Base-by-base conservation (phyloP, 2,797 vertebrate genomes). In the Lagorchestes hirsutus region DNA sequence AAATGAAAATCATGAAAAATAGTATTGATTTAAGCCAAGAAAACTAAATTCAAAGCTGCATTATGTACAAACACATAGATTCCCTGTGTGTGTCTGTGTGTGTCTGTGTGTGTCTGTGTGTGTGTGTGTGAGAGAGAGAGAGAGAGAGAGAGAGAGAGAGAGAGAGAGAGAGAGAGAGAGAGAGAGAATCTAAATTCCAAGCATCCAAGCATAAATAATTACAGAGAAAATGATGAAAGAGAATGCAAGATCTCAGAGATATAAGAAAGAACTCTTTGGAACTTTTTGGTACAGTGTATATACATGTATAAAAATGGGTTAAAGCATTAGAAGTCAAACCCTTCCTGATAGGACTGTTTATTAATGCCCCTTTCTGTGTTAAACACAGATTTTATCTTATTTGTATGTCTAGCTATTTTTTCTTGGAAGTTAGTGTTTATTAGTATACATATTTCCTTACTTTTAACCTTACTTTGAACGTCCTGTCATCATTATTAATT, bases 181-280 rank as follows among this genome's bases (percentile, higher is more conserved):
- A 59, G 34, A 74, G 62, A 74, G 22, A 16, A 46, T 40, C 16
- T 82, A 22, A 82, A 82, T 22, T 82, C 22, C 16, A n/a, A 82
- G n/a, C n/a, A 82, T 82, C 3, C 31, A 31, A n/a, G 31, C 34
- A 92, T 87, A 56, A 87, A 91, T 95, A 67, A 91, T 67, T 57
- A 54, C 57, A 58, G 62, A 87, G 92, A n/a, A 55, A 93, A 87
- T 93, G 90, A 91, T 95, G 62, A 95, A 93, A 95, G 55, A 27
- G 55, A 82, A 91, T 3, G 31, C n/a, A 54, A 46, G 31, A 46
- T 90, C 29, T 62, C 74, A 93, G 58, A 95, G 67, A 92, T 9
- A 40, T 22, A 40, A 74, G 62, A 74, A 74, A 74, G n/a, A 28
- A 54, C 24, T 59, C 92, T 55, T 14, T 2, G 1, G 28, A 28